These are phyloP conservation scores for Myotis brandtii DNA, from an alignment of 2,113 vertebrate genomes.

Conservation along the genomic window DNA sequence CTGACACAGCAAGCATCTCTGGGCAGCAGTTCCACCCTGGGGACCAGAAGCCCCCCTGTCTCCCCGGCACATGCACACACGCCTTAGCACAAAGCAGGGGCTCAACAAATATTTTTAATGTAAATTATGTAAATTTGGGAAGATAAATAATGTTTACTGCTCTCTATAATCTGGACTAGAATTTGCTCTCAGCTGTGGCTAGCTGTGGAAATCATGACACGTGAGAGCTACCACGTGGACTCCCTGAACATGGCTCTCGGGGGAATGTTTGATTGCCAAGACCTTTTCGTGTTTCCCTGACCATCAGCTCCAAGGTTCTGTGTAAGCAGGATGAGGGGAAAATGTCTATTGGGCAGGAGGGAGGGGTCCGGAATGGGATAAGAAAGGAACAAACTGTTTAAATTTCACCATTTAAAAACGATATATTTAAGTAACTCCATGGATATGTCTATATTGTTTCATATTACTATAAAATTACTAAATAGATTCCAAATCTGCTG, in stretches of 20 bases:
- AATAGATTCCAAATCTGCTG: neutral
- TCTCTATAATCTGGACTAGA: neutral
- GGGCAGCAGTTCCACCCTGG: neutral
- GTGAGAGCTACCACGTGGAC: neutral
- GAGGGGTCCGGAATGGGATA: neutral
- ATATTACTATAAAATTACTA: neutral
- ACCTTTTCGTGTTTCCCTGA: neutral
- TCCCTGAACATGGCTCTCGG: neutral
- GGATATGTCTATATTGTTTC: neutral
- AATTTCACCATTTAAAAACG: neutral
- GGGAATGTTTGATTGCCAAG: neutral
- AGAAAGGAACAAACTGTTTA: neutral
- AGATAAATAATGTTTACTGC: neutral
- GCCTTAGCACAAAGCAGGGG: neutral
- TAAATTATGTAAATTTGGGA: neutral
- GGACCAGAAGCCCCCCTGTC: neutral
- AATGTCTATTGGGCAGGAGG: neutral
- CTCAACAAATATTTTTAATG: neutral
- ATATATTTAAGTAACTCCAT: neutral
- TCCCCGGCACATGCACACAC: neutral
- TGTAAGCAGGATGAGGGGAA: neutral
- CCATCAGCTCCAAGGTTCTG: neutral
- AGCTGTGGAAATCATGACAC: neutral
- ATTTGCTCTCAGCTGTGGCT: neutral
- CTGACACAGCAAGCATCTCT: neutral